phyloP scores from a whole-genome alignment of 2,113 vertebrate genomes.

The Tricholaema leucomelas region DNA sequence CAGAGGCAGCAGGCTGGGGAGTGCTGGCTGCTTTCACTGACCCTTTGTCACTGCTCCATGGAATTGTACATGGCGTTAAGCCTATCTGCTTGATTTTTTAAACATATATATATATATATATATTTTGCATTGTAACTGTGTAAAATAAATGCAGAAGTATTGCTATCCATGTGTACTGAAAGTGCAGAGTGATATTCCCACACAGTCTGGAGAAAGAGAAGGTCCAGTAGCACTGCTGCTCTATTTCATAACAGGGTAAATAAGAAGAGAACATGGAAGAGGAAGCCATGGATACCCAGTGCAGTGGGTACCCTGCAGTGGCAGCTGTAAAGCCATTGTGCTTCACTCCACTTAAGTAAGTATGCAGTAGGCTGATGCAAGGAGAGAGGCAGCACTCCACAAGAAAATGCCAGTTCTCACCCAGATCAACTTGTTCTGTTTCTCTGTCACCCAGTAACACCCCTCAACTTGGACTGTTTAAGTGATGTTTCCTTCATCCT shows the following conservation, averaged over 20 bases:
- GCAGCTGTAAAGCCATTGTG: rapidly evolving
- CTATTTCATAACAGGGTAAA: too few relatives aligned
- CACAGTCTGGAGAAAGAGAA: rapidly evolving
- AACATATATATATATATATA: background rate
- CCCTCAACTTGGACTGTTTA: rapidly evolving
- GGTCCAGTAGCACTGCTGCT: background rate
- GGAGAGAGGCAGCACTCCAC: background rate
- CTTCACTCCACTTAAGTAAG: background rate
- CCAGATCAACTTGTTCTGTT: background rate
- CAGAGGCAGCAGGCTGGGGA: background rate
- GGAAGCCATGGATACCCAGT: background rate
- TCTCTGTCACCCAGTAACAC: background rate
- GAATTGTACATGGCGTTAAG: background rate
- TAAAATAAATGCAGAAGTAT: slow-evolving; percentile 28
- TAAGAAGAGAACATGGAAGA: background rate
- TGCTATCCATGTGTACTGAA: background rate
- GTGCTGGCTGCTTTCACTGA: background rate
- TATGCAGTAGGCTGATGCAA: background rate
- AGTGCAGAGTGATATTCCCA: background rate
- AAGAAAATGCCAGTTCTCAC: rapidly evolving
- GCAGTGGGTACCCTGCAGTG: background rate
- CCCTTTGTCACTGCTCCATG: background rate
- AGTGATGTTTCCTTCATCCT: background rate
- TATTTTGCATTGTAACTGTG: slow-evolving; percentile 17
- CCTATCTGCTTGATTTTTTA: background rate